phyloP scores from a whole-genome alignment of 2,888 invertebrate genomes.

The Priocnemis perturbator region DNA sequence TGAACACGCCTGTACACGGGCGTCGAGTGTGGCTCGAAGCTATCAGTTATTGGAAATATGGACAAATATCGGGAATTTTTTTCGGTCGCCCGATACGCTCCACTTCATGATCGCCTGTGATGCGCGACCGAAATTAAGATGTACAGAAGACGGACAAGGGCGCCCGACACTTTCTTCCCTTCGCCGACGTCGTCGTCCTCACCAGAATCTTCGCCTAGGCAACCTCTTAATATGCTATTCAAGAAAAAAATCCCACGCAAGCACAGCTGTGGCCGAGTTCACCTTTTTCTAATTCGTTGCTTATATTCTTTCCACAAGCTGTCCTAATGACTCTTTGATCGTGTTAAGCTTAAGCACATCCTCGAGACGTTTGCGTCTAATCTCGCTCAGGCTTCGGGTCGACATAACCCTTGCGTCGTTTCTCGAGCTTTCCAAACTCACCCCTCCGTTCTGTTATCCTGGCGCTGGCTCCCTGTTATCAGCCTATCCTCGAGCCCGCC shows the following conservation, averaged over 20 bases:
- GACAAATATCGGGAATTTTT: conserved; percentile 56
- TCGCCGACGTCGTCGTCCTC: background rate
- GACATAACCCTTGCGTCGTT: no score
- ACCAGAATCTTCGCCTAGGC: background rate
- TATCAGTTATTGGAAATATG: conserved; percentile 52
- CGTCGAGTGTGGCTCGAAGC: conserved; percentile 6
- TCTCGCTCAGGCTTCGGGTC: no score
- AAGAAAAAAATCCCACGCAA: background rate
- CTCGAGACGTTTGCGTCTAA: background rate
- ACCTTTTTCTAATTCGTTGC: background rate
- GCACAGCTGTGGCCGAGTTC: background rate
- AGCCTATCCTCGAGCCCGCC: conserved; percentile 30
- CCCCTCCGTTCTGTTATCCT: conserved; percentile 56
- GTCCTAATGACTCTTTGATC: background rate
- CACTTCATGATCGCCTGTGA: conserved; percentile 56
- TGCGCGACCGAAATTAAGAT: conserved; percentile 48
- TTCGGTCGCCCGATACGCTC: conserved; percentile 34
- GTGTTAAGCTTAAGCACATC: background rate
- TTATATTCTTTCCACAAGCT: background rate
- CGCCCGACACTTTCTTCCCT: conserved; percentile 3
- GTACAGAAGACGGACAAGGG: conserved; percentile 38
- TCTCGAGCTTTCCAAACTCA: background rate
- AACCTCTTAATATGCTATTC: background rate
- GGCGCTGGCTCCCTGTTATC: conserved; percentile 22
- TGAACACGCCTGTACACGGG: background rate